Conservation (phyloP, 2,797 vertebrate species). For the Gallinago stenura region DNA sequence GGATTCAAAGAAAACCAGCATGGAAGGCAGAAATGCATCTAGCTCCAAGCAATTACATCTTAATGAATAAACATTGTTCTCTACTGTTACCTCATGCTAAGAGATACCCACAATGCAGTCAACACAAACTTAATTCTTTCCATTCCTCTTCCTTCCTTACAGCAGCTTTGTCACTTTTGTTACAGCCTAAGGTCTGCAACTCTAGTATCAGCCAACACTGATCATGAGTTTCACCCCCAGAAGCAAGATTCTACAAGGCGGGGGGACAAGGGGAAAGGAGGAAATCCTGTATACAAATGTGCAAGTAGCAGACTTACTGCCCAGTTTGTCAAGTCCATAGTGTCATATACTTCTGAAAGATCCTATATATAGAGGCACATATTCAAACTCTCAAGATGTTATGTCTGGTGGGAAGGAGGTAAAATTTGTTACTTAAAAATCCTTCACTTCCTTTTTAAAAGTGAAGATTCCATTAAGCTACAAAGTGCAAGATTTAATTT, state of each 20-base stretch:
- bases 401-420: not conserved
- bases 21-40: constrained; percentile 26
- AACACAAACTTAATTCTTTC: constrained; percentile 47
- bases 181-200: not conserved
- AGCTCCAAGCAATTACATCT: constrained; percentile 38
- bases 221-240: not conserved
- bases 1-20: constrained; percentile 45
- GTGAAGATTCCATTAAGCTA: not conserved
- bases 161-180: not conserved
- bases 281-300: not conserved
- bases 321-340: not conserved
- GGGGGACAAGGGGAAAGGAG: not conserved
- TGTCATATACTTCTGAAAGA: not conserved
- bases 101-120: not conserved
- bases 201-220: not conserved
- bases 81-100: constrained; percentile 34
- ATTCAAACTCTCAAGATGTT: not conserved
- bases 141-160: not conserved
- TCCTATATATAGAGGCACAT: accelerated
- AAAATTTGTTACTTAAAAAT: not conserved
- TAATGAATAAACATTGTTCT: constrained; percentile 61
- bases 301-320: not conserved
- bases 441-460: not conserved
- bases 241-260: not conserved
- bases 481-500: not conserved